Percentiles rank a stretch among this genome's conserved stretches.
phyloP scores from a whole-genome alignment of 2,797 vertebrate species.

The Pteronotus mesoamericanus region DNA sequence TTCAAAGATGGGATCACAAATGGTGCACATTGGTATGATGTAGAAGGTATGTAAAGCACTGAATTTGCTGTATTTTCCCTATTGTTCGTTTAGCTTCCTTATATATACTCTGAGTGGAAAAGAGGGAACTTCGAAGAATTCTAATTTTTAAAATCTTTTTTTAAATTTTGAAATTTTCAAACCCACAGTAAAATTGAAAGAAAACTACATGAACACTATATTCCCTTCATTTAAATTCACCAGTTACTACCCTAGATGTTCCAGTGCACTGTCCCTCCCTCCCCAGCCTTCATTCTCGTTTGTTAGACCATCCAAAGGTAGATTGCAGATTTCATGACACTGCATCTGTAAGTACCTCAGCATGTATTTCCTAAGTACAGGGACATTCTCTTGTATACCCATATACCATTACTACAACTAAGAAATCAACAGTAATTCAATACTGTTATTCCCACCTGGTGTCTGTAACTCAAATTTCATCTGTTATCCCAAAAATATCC shows the following conservation, averaged over 20 bases:
- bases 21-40: conserved; percentile 96
- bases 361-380: not conserved
- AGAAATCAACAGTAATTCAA: not conserved
- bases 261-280: not conserved
- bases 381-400: not conserved
- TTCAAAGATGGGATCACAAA: conserved; percentile 96
- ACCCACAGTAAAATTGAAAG: not conserved
- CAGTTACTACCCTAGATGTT: not conserved
- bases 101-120: not conserved
- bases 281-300: not conserved
- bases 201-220: not conserved
- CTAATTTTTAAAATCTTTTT: not conserved
- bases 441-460: not conserved
- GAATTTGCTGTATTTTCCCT: not conserved
- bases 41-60: conserved; percentile 86
- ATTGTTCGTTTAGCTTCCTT: not conserved
- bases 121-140: conserved; percentile 1
- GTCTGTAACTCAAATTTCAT: not conserved
- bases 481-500: not conserved
- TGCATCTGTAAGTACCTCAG: not conserved
- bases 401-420: not conserved
- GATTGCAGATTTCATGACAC: not conserved
- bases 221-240: conserved; percentile 39
- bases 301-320: conserved; percentile 5
- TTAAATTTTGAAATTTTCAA: conserved; percentile 32